Conservation (phyloP, 2,888 invertebrate genomes). For the Sinelater perroti region DNA sequence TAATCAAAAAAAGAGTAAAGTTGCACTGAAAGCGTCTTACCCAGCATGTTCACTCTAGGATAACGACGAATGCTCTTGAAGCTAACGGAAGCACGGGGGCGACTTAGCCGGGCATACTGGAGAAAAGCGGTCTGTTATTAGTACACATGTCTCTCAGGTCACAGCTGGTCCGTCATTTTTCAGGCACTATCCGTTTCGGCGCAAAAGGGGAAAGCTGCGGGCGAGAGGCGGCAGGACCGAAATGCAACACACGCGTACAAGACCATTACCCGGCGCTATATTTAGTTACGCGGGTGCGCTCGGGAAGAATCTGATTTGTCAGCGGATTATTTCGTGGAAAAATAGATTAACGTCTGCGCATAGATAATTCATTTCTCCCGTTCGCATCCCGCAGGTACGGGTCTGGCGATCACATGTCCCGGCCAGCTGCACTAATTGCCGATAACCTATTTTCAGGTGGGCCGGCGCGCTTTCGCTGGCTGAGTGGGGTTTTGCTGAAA, state of each 20-base stretch:
- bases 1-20: too few relatives aligned
- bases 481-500: too few relatives aligned
- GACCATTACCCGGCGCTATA: slow-evolving; percentile 30
- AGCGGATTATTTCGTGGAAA: slow-evolving; percentile 31
- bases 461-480: too few relatives aligned
- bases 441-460: slow-evolving; percentile 12
- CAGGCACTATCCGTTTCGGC: slow-evolving; percentile 16
- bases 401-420: slow-evolving; percentile 16
- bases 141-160: slow-evolving; percentile 18
- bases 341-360: slow-evolving; percentile 28
- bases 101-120: slow-evolving; percentile 22
- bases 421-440: slow-evolving; percentile 7
- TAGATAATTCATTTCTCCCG: slow-evolving; percentile 19
- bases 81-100: slow-evolving; percentile 2
- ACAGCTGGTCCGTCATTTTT: slow-evolving; percentile 22
- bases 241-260: slow-evolving; percentile 27
- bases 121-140: slow-evolving; percentile 19
- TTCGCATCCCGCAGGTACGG: slow-evolving; percentile 1
- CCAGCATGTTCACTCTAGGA: slow-evolving; percentile 17
- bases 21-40: slow-evolving; percentile 16
- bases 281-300: slow-evolving; percentile 32
- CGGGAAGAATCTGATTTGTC: slow-evolving; percentile 34
- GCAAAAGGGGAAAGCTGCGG: background rate
- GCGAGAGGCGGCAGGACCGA: too few relatives aligned
- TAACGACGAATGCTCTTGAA: slow-evolving; percentile 7